Evolutionary conservation across 1,140 invertebrate species (phyloP).

Genomic region (Anoplophora glabripennis): DNA sequence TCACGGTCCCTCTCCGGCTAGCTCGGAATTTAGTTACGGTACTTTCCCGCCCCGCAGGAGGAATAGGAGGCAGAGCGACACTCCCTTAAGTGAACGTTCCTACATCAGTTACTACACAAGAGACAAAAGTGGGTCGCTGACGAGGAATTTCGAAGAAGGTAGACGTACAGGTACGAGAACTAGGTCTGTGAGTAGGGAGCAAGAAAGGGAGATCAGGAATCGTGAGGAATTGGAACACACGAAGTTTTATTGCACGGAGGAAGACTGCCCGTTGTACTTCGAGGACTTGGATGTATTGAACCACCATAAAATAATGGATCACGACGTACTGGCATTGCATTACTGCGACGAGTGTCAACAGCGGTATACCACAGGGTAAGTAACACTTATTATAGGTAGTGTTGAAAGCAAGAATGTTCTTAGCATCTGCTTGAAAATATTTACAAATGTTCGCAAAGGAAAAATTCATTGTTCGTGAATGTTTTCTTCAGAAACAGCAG

Average conservation of each 20-base stretch:
- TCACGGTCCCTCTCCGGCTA: too few relatives aligned
- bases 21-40: too few relatives aligned
- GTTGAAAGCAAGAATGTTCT: too few relatives aligned
- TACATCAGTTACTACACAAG: too few relatives aligned
- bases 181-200: conserved; percentile 4
- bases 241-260: background rate
- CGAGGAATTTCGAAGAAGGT: background rate
- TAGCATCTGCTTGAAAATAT: too few relatives aligned
- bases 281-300: conserved; percentile 7
- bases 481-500: too few relatives aligned
- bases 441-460: too few relatives aligned
- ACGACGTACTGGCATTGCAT: background rate
- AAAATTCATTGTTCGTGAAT: too few relatives aligned
- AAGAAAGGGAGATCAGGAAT: background rate
- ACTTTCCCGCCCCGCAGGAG: too few relatives aligned
- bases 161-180: background rate
- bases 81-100: too few relatives aligned
- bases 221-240: background rate
- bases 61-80: too few relatives aligned
- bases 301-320: conserved; percentile 8
- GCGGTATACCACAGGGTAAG: background rate
- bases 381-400: background rate
- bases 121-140: background rate
- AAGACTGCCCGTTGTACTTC: conserved; percentile 6
- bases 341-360: conserved; percentile 12